Conservation (phyloP, 2,797 vertebrate genomes). For the Bradypodion ventrale region DNA sequence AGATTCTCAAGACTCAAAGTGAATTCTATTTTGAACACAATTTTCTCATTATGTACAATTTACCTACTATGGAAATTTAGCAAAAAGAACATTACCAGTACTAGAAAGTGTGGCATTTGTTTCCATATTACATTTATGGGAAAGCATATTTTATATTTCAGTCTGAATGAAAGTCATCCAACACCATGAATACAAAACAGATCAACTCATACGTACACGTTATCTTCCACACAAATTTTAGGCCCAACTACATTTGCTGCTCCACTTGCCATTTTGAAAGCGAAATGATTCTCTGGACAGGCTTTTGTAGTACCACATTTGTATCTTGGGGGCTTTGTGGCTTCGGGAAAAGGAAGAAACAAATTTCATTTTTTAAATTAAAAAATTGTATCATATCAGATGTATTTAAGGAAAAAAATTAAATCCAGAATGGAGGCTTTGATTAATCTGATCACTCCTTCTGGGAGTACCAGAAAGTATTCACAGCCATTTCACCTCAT, state of each 20-base stretch:
- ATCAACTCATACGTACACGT: conserved; percentile 81
- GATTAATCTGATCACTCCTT: not conserved
- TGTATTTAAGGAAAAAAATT: conserved; percentile 14
- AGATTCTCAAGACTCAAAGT: not conserved
- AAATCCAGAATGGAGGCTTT: not conserved
- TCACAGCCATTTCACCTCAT: not conserved
- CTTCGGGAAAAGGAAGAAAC: conserved; percentile 71
- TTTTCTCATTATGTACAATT: not conserved
- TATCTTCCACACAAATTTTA: conserved; percentile 93
- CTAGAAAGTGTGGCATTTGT: not conserved
- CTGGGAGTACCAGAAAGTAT: not conserved
- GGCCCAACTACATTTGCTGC: conserved; percentile 96
- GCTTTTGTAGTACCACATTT: conserved; percentile 91
- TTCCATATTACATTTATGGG: not conserved
- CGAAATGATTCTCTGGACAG: conserved; percentile 88
- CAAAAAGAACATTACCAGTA: not conserved
- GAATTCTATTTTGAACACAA: not conserved
- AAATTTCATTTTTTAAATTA: conserved; percentile 30
- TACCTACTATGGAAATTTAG: not conserved
- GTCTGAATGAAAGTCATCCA: conserved; percentile 1
- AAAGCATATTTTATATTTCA: not conserved
- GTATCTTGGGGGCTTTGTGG: conserved; percentile 77
- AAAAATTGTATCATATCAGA: not conserved
- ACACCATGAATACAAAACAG: not conserved
- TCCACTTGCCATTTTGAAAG: conserved; percentile 96